A percentile compares a stretch with the other conserved stretches of the same genome.
phyloP scores from a whole-genome alignment of 2,888 invertebrate genomes.

The Rhingia rostrata region DNA sequence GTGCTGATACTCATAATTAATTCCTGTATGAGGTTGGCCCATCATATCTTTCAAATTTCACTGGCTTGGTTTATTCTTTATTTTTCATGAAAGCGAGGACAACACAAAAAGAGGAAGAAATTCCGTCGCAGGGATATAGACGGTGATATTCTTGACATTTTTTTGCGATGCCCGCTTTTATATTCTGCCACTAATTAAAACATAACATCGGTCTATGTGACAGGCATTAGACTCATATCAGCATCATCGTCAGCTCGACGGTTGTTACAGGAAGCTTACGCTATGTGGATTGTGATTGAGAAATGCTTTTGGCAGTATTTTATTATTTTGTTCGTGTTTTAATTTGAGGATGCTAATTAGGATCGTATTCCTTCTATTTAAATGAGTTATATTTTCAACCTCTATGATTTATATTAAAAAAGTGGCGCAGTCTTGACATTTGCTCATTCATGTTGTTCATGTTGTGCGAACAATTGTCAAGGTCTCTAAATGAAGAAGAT shows the following conservation, averaged over 20 bases:
- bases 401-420: conserved; percentile 10
- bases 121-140: conserved; percentile 8
- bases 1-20: conserved; percentile 52
- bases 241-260: conserved; percentile 5
- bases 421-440: neutral
- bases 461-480: conserved; percentile 49
- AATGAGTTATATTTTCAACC: conserved; percentile 4
- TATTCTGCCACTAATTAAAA: conserved; percentile 59
- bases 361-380: conserved; percentile 23
- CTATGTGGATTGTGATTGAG: conserved; percentile 22
- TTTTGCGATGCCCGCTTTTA: conserved; percentile 5
- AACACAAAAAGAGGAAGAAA: conserved; percentile 1
- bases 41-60: conserved; percentile 14
- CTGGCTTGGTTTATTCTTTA: neutral
- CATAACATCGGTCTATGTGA: conserved; percentile 42
- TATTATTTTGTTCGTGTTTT: conserved; percentile 12
- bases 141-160: conserved; percentile 56
- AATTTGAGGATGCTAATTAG: conserved; percentile 33
- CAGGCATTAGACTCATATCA: conserved; percentile 20
- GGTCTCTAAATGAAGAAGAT: conserved; percentile 52
- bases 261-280: neutral
- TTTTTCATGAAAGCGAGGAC: neutral
- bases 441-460: neutral
- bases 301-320: conserved; percentile 31
- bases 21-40: conserved; percentile 22